phyloP scores from a whole-genome alignment of 2,888 invertebrate species.

The Baccha elongata region DNA sequence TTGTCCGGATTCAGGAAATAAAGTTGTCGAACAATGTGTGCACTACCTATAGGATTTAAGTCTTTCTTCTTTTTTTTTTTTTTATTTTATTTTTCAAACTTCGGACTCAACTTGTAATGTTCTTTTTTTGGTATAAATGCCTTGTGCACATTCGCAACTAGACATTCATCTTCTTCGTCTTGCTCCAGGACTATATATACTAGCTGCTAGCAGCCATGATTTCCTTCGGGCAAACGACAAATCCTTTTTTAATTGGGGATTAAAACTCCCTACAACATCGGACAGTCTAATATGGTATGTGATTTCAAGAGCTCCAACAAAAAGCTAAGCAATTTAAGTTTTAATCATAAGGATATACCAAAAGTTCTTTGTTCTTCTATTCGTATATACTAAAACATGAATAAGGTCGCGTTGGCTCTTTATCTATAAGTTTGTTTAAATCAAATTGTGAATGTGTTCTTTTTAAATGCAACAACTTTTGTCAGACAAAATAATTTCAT shows the following conservation, averaged over 20 bases:
- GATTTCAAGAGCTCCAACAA: slow-evolving; percentile 59
- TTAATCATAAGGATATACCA: slow-evolving; percentile 43
- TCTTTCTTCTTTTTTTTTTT: not conserved
- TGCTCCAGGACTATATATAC: not conserved
- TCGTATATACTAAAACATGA: not conserved
- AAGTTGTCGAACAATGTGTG: slow-evolving; percentile 33
- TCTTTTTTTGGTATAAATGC: slow-evolving; percentile 21
- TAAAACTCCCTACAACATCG: slow-evolving; percentile 65
- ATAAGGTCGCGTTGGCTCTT: slow-evolving; percentile 1
- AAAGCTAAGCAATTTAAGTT: slow-evolving; percentile 70
- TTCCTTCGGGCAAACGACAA: slow-evolving; percentile 71
- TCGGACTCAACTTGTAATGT: slow-evolving; percentile 32
- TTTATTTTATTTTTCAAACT: slow-evolving; percentile 5
- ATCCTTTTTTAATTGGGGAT: slow-evolving; percentile 72
- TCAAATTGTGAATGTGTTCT: slow-evolving; percentile 51
- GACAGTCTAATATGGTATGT: slow-evolving; percentile 67
- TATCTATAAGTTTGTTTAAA: slow-evolving; percentile 33
- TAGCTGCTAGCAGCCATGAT: slow-evolving; percentile 51
- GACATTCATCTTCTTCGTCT: slow-evolving; percentile 42
- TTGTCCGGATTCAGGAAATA: slow-evolving; percentile 18
- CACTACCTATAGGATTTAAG: slow-evolving; percentile 2
- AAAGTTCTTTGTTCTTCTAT: not conserved
- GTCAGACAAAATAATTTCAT: slow-evolving; percentile 43
- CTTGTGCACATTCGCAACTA: slow-evolving; percentile 26
- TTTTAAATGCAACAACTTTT: slow-evolving; percentile 53